Base-by-base conservation (phyloP, 2,797 vertebrate species). In the Iguana delicatissima region DNA sequence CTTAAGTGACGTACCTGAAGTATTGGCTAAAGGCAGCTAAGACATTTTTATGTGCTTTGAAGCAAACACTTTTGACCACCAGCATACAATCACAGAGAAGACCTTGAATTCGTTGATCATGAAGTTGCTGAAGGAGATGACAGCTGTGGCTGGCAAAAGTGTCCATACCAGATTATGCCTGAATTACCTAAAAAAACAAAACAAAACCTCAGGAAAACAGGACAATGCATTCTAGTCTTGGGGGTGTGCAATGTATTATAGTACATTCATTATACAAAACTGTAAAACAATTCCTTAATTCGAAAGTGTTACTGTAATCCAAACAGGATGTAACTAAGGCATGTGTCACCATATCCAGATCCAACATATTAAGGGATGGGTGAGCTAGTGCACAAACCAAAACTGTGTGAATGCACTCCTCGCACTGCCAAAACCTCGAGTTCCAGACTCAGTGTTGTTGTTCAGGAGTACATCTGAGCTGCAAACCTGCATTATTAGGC, bases 1-100 rank as follows among this genome's bases (percentile, higher is more conserved):
- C 85, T 95, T 91, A 52, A 59, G 3, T 35, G 80, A 94, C 97
- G 20, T 96, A 99, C 99, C 99, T 98, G 97, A 99, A 99, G 90
- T 99, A 98, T 0, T 98, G 98, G 94, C 99, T 99, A 96, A 99
- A 99, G 20, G 99, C 99, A 13, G 99, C 99, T 77, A 99, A 97
- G 1, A 99, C 99, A n/a, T 99, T 99, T 96, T 99, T 99, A 94
- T 99, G 99, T 0, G 99, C 99, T 97, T 99, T 99, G 95, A 99
- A 99, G 96, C 98, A 99, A 93, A 99, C 99, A 0, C 99, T 98
- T 95, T 98, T 98, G 72, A 99, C 99, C 96, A 99, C 98, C 95
- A 99, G 95, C 98, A 98, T 99, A 95, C 99, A 99, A 97, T 99
- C 99, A 90, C 99, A 99, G 29, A 99, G 98, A 92, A 99, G 97